Evolutionary conservation across 2,797 vertebrate species (phyloP).

Genomic region (Gila robusta): DNA sequence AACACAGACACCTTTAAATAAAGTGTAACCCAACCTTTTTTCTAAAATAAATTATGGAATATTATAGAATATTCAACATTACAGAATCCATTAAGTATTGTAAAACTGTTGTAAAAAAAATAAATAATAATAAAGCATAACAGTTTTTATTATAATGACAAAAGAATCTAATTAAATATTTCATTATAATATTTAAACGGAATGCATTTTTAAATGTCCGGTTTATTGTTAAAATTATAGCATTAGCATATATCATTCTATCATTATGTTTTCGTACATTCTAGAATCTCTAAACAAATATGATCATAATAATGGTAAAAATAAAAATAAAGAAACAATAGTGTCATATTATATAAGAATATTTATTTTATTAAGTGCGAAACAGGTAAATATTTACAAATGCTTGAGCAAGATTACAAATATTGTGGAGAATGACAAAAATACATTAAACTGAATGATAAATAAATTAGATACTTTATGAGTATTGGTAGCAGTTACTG

Average conservation of each 20-base stretch:
- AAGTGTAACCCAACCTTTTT: background rate
- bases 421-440: slow-evolving; percentile 66
- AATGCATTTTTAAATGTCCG: background rate
- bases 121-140: background rate
- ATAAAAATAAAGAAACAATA: slow-evolving; percentile 64
- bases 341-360: slow-evolving; percentile 85
- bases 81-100: background rate
- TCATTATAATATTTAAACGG: background rate
- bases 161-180: background rate
- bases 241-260: background rate
- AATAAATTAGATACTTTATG: slow-evolving; percentile 82
- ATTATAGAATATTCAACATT: background rate
- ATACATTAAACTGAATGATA: slow-evolving; percentile 77
- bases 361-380: slow-evolving; percentile 88
- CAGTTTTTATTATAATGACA: background rate
- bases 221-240: background rate
- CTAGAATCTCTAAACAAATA: background rate
- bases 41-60: background rate
- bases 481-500: slow-evolving; percentile 72
- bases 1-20: no score
- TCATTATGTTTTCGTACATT: background rate
- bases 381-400: slow-evolving; percentile 84
- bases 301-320: background rate
- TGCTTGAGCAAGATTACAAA: slow-evolving; percentile 72
- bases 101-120: background rate